Base-by-base conservation (phyloP, 2,797 vertebrate genomes). In the Syndactyla subalaris region DNA sequence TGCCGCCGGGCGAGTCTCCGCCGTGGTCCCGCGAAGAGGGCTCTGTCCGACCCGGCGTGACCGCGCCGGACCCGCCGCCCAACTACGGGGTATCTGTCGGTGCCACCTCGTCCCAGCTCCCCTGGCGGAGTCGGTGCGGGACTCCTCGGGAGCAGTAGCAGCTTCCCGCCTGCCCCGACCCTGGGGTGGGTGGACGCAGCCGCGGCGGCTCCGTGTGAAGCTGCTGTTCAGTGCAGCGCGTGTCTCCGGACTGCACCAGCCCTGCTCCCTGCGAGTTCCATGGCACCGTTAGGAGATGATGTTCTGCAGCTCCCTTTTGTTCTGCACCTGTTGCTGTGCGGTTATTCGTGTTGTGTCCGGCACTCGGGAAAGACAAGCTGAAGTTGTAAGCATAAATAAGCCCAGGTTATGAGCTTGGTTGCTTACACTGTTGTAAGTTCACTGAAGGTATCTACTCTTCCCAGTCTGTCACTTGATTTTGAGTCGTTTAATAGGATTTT, bases 331-430 rank as follows among this genome's bases (percentile, higher is more conserved):
- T 10, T n/a, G 66, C 36, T 54, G n/a, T 54, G 36, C 36, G 19
- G 1, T 21, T 49, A 8, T 14, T 48, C 5, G 2, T 41, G 30
- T 29, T 2, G 23, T 9, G 38, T 36, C 21, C 55, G 6, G 22
- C 7, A 10, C 17, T 49, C 27, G 2, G 41, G 36, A 27, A 11
- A 26, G 39, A 26, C 30, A 45, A 38, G 22, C 18, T 17, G 41
- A 24, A 36, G n/a, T 10, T 36, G 15, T 22, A 73, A 51, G 22
- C 7, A 0, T 21, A 18, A 62, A 0, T 19, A 20, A 59, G 20
- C 32, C 6, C 12, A 3, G 54, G 7, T 27, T 57, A 29, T 39
- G 19, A 68, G 19, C 3, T 2, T 32, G 43, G 21, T 54, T 67
- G 5, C 15, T 4, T 38, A 10, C 41, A 3, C 17, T 34, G 10